Percentiles rank a stretch among this genome's conserved stretches.
Evolutionary conservation across 2,113 vertebrate species (phyloP).

Genomic region (Rhea pennata): DNA sequence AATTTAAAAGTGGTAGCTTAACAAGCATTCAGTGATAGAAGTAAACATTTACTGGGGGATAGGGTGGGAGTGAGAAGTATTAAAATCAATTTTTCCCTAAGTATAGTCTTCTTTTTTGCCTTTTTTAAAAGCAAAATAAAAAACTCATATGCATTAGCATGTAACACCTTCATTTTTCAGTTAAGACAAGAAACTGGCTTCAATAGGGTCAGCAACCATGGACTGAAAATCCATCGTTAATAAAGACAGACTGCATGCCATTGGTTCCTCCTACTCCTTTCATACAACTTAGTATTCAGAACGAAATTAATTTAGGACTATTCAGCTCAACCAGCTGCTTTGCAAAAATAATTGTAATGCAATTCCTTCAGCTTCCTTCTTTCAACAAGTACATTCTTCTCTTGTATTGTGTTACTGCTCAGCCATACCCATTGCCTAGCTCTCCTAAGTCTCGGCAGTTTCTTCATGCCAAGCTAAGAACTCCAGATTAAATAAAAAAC

Average conservation of each 20-base stretch:
- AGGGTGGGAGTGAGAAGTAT: neutral
- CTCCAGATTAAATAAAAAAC: neutral
- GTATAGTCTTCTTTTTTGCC: neutral
- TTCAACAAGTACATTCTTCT: constrained; percentile 70
- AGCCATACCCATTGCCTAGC: constrained; percentile 11
- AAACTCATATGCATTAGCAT: neutral
- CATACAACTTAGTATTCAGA: constrained; percentile 75
- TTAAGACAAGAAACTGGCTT: constrained; percentile 12
- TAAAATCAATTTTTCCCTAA: neutral
- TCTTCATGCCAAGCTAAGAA: neutral
- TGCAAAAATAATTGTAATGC: constrained; percentile 75
- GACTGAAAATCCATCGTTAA: constrained; percentile 57
- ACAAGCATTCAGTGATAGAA: neutral
- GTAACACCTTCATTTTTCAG: neutral
- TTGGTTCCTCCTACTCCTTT: constrained; percentile 59
- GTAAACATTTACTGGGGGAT: neutral
- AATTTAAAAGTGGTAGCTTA: neutral
- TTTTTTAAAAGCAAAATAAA: neutral
- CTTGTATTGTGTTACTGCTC: constrained; percentile 45
- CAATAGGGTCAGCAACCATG: constrained; percentile 32
- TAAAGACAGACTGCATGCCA: constrained; percentile 57
- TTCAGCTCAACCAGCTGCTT: constrained; percentile 77
- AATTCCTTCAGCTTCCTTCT: constrained; percentile 68
- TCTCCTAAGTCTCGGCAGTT: constrained; percentile 18
- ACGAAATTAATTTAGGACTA: constrained; percentile 75